phyloP scores from a whole-genome alignment of 2,113 vertebrate genomes.

The Mobula birostris region DNA sequence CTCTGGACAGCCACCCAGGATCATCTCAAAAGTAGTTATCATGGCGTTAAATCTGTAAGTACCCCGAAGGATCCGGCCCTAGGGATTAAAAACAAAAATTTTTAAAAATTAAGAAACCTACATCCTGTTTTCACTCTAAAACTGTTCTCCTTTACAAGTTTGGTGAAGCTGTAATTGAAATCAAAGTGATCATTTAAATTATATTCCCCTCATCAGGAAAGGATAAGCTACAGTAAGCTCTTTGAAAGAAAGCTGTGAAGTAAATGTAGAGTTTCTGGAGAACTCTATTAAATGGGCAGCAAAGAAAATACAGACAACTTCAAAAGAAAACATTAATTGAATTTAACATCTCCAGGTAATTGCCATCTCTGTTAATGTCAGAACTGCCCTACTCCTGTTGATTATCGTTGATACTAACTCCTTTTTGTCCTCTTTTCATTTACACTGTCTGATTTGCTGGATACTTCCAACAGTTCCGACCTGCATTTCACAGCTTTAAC shows the following conservation, averaged over 20 bases:
- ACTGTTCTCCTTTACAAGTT: not conserved
- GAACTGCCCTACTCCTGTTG: no score
- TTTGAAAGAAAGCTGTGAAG: not conserved
- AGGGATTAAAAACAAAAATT: constrained; percentile 43
- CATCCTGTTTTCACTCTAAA: not conserved
- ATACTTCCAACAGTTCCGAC: no score
- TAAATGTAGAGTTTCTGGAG: not conserved
- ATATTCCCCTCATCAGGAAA: not conserved
- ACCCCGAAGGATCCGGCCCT: constrained; percentile 82
- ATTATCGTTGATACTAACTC: no score
- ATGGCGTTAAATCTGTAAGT: constrained; percentile 89
- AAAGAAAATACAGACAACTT: not conserved
- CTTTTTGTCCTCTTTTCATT: no score
- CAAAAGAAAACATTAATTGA: not conserved
- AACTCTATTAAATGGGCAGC: not conserved
- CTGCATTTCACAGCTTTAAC: no score
- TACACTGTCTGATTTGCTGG: no score
- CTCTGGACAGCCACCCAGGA: constrained; percentile 90
- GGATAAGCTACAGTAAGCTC: not conserved
- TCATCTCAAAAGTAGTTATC: constrained; percentile 98
- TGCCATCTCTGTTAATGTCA: no score
- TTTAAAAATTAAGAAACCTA: constrained; percentile 19
- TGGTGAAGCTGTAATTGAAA: not conserved
- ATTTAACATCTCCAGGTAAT: no score
- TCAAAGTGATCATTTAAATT: not conserved